phyloP scores from a whole-genome alignment of 2,113 vertebrate species.

The Pteruthius melanotis region DNA sequence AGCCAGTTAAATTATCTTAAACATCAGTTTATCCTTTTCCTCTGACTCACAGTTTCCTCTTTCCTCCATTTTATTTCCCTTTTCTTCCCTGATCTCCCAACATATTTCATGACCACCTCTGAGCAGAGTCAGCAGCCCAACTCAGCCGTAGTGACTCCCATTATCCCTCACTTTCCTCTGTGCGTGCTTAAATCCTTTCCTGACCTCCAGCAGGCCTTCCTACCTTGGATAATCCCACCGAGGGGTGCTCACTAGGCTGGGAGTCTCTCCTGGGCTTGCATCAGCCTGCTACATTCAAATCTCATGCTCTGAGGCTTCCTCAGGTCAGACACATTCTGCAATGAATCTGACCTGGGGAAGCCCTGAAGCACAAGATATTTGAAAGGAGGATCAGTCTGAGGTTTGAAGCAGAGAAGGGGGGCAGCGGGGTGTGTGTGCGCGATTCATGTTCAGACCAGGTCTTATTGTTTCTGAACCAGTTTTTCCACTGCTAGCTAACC shows the following conservation, averaged over 20 bases:
- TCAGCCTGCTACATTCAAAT: slow-evolving; percentile 66
- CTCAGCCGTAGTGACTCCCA: slow-evolving; percentile 1
- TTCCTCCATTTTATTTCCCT: slow-evolving; percentile 17
- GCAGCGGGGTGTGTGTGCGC: not conserved
- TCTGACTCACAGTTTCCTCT: not conserved
- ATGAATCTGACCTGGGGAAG: slow-evolving; percentile 71
- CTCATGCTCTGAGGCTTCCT: slow-evolving; percentile 69
- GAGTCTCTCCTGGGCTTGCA: slow-evolving; percentile 57
- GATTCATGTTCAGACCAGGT: slow-evolving; percentile 67
- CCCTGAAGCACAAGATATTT: slow-evolving; percentile 69
- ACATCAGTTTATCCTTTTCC: not conserved
- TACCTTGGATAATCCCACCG: slow-evolving; percentile 57
- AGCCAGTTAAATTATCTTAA: not conserved
- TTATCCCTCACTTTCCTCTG: slow-evolving; percentile 48
- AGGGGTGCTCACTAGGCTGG: slow-evolving; percentile 44
- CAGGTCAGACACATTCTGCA: slow-evolving; percentile 67
- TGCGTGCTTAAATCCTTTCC: slow-evolving; percentile 46
- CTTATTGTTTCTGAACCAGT: slow-evolving; percentile 69
- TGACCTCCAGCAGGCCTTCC: slow-evolving; percentile 60
- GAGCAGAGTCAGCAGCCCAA: slow-evolving; percentile 4
- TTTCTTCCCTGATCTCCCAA: not conserved
- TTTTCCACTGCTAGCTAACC: slow-evolving; percentile 62
- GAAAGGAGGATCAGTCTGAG: slow-evolving; percentile 69
- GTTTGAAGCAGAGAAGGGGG: slow-evolving; percentile 46
- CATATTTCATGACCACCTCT: slow-evolving; percentile 27